Evolutionary conservation across 2,797 vertebrate genomes (phyloP).

Genomic region (Arrhamphus sclerolepis): DNA sequence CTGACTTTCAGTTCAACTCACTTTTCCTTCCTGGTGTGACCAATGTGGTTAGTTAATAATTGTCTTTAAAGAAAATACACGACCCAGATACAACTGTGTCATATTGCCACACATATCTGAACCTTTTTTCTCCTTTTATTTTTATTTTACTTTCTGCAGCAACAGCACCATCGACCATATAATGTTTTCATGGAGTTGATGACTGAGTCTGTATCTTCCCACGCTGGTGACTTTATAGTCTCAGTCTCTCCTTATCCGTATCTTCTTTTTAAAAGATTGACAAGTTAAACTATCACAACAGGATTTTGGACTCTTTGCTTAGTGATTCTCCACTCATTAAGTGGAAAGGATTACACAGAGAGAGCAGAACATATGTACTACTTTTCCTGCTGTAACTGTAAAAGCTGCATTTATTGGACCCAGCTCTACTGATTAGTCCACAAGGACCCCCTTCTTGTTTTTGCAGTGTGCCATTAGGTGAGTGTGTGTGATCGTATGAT

Average conservation of each 20-base stretch:
- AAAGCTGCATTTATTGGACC: constrained; percentile 61
- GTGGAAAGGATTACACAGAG: constrained; percentile 34
- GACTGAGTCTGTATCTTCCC: constrained; percentile 18
- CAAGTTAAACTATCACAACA: constrained; percentile 38
- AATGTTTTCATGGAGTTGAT: too few relatives aligned
- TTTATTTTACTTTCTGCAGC: constrained; percentile 7
- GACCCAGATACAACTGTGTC: constrained; percentile 18
- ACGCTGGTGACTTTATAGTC: constrained; percentile 28
- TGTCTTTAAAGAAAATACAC: constrained; percentile 44
- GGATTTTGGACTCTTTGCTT: constrained; percentile 42
- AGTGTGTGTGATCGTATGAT: constrained; percentile 1
- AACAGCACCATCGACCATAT: constrained; percentile 6
- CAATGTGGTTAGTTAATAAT: constrained; percentile 46
- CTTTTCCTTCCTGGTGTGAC: too few relatives aligned
- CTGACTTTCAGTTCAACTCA: background rate
- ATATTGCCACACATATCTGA: background rate
- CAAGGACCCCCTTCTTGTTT: constrained; percentile 29
- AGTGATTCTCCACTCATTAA: constrained; percentile 31
- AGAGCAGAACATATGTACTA: constrained; percentile 9
- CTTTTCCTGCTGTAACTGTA: constrained; percentile 60
- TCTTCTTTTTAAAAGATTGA: constrained; percentile 11
- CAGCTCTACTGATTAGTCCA: constrained; percentile 67
- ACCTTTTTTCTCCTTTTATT: constrained; percentile 8
- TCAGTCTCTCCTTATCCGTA: constrained; percentile 5
- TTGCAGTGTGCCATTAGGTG: constrained; percentile 40